These are phyloP conservation scores for Drosophila birchii DNA, from an alignment of 2,888 invertebrate genomes.

Conservation along the genomic window DNA sequence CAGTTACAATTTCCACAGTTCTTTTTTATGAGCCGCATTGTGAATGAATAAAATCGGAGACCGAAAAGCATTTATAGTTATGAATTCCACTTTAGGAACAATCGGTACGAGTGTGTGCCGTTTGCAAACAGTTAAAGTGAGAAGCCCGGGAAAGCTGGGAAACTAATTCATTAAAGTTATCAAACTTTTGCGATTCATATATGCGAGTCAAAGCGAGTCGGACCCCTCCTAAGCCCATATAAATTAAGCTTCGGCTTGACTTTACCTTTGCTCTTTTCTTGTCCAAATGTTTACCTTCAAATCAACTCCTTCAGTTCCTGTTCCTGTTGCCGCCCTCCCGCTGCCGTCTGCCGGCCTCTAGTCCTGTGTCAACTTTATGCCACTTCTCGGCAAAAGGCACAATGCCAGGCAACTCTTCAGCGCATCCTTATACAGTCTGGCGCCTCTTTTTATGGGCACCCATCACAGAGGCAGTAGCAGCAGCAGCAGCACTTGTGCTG, in stretches of 20 bases:
- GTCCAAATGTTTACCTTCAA: constrained; percentile 69
- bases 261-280: constrained; percentile 62
- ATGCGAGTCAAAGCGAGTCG: constrained; percentile 4
- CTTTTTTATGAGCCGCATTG: constrained; percentile 8
- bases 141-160: background rate
- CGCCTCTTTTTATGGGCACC: constrained; percentile 74
- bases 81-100: background rate
- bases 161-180: constrained; percentile 26
- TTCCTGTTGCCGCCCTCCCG: constrained; percentile 3
- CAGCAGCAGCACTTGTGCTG: constrained; percentile 44
- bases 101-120: background rate
- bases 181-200: constrained; percentile 13
- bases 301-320: constrained; percentile 64
- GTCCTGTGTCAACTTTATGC: constrained; percentile 72
- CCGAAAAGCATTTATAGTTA: constrained; percentile 2
- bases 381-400: constrained; percentile 69
- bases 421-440: constrained; percentile 69
- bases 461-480: constrained; percentile 48
- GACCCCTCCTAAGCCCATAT: constrained; percentile 20
- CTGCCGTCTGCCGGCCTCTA: constrained; percentile 11
- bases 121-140: constrained; percentile 22
- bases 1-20: constrained; percentile 29
- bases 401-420: constrained; percentile 62
- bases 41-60: background rate
- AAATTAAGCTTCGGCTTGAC: constrained; percentile 43